Evolutionary conservation across 2,797 vertebrate species (phyloP).

Genomic region (Falco columbarius): DNA sequence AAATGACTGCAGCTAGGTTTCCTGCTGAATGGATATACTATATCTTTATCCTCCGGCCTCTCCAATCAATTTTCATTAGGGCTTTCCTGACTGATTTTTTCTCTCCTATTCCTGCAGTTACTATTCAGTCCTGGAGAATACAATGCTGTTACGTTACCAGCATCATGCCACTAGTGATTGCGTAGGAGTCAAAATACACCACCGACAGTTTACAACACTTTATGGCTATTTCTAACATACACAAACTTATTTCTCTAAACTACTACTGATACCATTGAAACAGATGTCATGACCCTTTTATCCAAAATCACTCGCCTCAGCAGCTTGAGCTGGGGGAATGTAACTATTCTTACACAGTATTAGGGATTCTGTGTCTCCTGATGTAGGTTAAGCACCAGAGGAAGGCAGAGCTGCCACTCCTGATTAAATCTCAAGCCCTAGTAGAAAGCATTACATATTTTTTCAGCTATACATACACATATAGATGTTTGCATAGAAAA

Average conservation of each 20-base stretch:
- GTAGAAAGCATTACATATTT: not conserved
- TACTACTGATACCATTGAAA: not conserved
- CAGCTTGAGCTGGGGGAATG: not conserved
- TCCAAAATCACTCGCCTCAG: not conserved
- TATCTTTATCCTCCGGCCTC: constrained; percentile 8
- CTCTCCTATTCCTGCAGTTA: not conserved
- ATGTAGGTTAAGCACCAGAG: not conserved
- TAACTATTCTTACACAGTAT: not conserved
- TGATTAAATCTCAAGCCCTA: not conserved
- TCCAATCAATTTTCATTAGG: constrained; percentile 59
- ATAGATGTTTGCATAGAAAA: not conserved
- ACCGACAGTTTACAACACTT: constrained; percentile 2
- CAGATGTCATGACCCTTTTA: not conserved
- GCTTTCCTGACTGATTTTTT: constrained; percentile 16
- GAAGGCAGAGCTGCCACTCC: not conserved
- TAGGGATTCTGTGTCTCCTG: not conserved
- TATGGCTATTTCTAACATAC: not conserved
- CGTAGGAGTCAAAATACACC: constrained; percentile 1
- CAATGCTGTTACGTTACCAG: not conserved
- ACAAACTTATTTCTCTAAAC: not conserved
- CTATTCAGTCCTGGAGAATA: not conserved
- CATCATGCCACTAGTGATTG: not conserved
- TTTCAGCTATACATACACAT: not conserved
- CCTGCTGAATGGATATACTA: not conserved
- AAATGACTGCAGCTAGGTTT: not conserved